Percentiles rank a stretch among this genome's conserved stretches.
Conservation (phyloP, 2,797 vertebrate species). For the Glossophaga mutica region DNA sequence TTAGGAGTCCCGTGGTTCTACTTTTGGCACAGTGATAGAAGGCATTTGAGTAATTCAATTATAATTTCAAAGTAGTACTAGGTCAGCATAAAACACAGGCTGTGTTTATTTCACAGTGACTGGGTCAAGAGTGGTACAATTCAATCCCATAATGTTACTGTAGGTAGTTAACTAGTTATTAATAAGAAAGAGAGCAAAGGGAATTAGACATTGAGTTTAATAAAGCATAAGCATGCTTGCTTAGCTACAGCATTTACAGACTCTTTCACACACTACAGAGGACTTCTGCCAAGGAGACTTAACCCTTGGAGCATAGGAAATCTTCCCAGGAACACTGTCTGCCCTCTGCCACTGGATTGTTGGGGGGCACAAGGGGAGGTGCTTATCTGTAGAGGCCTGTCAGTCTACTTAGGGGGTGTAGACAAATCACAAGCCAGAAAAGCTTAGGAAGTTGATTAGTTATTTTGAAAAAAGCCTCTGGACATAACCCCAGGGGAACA, state of each 20-base stretch:
- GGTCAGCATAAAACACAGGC: conserved; percentile 34
- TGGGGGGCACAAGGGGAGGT: background rate
- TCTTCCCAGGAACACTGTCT: background rate
- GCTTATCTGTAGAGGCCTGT: background rate
- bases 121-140: conserved; percentile 36
- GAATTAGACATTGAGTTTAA: background rate
- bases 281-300: background rate
- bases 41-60: conserved; percentile 59
- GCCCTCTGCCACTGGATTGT: background rate
- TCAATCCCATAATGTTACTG: background rate
- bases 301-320: background rate
- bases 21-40: conserved; percentile 25
- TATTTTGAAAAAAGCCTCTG: background rate
- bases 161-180: background rate
- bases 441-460: background rate
- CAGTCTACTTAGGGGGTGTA: background rate
- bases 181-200: background rate
- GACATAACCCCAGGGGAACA: background rate
- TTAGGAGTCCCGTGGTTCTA: conserved; percentile 30
- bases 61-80: conserved; percentile 34
- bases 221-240: background rate
- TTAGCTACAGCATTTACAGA: background rate
- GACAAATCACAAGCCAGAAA: background rate
- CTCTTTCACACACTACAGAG: background rate
- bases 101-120: conserved; percentile 3